phyloP scores from a whole-genome alignment of 2,113 vertebrate species.

The Tachuris rubrigastra region DNA sequence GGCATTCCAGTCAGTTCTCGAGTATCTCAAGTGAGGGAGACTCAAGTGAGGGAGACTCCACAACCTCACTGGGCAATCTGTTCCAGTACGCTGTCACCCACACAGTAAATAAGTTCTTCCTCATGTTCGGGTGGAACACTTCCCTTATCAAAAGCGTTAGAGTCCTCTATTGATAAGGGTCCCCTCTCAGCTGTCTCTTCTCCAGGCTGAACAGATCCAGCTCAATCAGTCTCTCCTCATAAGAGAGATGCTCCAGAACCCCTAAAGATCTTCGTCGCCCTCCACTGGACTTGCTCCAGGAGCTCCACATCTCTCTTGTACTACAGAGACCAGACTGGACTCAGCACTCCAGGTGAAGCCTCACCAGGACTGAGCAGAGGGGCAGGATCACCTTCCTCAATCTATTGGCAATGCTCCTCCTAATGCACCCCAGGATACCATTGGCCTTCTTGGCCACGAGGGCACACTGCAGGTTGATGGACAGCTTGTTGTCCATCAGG shows the following conservation, averaged over 20 bases:
- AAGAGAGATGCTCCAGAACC: not conserved
- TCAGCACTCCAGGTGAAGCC: not conserved
- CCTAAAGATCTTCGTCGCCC: not conserved
- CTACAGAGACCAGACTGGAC: not conserved
- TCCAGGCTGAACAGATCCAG: not conserved
- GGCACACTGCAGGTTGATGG: not conserved
- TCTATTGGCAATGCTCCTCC: not conserved
- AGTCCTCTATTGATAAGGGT: not conserved
- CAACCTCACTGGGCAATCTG: not conserved
- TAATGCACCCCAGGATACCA: rapidly evolving
- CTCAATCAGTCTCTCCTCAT: rapidly evolving
- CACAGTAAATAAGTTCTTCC: not conserved
- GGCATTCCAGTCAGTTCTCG: not conserved
- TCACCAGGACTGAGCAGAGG: not conserved
- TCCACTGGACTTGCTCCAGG: not conserved
- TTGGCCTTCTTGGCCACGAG: not conserved
- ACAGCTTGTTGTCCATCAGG: not conserved
- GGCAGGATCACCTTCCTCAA: rapidly evolving
- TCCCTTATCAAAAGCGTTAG: too few species aligned
- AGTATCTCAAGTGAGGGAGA: not conserved
- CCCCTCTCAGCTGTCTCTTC: rapidly evolving
- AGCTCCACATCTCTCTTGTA: rapidly evolving
- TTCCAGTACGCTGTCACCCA: not conserved
- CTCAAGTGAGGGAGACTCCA: not conserved
- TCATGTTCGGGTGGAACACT: not conserved